These are phyloP conservation scores for Megaceryle alcyon DNA, from an alignment of 2,797 vertebrate species.

Conservation along the genomic window DNA sequence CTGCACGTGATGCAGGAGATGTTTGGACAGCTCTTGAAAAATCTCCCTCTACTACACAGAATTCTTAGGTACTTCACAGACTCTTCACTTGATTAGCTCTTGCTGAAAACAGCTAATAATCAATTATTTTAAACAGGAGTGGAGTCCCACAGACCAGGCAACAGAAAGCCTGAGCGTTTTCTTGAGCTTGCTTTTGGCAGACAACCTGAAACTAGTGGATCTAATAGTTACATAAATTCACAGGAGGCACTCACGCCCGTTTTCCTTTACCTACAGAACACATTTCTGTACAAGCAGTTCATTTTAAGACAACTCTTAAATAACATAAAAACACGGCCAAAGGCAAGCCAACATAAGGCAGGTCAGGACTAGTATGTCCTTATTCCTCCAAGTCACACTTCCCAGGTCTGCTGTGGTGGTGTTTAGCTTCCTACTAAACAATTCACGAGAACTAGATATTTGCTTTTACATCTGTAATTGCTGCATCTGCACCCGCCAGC, in stretches of 20 bases:
- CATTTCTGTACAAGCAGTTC: not conserved
- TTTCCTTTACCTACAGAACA: not conserved
- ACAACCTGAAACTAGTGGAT: not conserved
- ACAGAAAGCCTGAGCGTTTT: not conserved
- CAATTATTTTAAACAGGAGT: not conserved
- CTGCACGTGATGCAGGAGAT: not conserved
- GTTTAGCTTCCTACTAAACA: not conserved
- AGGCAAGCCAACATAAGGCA: not conserved
- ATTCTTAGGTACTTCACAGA: not conserved
- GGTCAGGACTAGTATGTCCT: not conserved
- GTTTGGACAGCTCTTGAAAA: not conserved
- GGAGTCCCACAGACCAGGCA: not conserved
- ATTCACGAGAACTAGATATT: not conserved
- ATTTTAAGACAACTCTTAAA: not conserved
- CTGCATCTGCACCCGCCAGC: not conserved
- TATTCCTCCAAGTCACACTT: not conserved
- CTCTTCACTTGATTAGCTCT: not conserved
- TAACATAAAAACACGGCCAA: not conserved
- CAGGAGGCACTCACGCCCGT: accelerated
- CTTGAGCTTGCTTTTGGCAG: not conserved
- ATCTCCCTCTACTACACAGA: not conserved
- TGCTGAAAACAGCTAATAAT: not conserved
- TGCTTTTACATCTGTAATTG: not conserved
- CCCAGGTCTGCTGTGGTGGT: not conserved
- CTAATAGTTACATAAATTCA: not conserved